Conservation (phyloP, 2,113 vertebrate species). For the Tylochromis polylepis region DNA sequence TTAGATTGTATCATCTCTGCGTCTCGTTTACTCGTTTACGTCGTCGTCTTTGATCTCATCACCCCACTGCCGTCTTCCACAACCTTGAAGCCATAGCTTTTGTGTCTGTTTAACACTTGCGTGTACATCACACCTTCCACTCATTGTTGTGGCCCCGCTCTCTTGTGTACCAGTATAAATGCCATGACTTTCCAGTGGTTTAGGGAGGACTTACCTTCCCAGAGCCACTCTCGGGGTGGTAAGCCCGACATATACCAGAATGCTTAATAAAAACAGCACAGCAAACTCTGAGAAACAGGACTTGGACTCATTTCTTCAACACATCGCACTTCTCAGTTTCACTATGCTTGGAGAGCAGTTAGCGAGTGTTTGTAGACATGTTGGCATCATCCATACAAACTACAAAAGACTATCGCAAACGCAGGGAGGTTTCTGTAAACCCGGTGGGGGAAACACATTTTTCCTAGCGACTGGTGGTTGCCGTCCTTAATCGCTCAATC, state of each 20-base stretch:
- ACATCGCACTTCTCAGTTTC: not conserved
- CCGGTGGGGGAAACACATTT: not conserved
- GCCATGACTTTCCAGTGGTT: not conserved
- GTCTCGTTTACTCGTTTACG: not conserved
- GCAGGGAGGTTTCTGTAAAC: not conserved
- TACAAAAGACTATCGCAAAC: not conserved
- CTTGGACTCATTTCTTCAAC: not conserved
- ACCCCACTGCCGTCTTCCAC: not conserved
- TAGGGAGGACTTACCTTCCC: not conserved
- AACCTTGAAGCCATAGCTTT: not conserved
- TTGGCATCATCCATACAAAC: not conserved
- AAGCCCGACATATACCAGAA: not conserved
- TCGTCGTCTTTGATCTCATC: not conserved
- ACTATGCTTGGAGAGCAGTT: not conserved
- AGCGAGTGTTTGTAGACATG: not conserved
- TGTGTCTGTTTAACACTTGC: not conserved
- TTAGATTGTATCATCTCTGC: not conserved
- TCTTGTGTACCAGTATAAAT: not conserved
- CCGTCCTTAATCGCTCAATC: not conserved
- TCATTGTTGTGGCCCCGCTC: not conserved
- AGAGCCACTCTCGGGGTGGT: not conserved
- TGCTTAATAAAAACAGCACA: not conserved
- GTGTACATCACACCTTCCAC: not conserved
- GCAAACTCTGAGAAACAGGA: not conserved
- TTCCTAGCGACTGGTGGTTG: not conserved